Base-by-base conservation (phyloP, 2,888 invertebrate species). In the Odontothrips loti region DNA sequence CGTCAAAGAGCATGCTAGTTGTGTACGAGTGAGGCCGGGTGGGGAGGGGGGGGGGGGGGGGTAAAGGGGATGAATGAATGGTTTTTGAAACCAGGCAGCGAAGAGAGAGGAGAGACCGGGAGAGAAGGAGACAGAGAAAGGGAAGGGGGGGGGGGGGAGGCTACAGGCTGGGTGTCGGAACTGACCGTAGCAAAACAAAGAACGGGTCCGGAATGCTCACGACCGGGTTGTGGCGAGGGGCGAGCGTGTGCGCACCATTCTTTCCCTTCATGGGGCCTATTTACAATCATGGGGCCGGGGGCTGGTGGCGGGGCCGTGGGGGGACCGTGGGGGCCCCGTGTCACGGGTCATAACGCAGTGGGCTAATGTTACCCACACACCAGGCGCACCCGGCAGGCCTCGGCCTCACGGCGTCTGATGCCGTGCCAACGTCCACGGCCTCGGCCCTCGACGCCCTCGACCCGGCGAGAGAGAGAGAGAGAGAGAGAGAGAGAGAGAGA, bases 241-340 rank as follows among this genome's bases (percentile, higher is more conserved):
- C 15, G 58, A 15, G 20, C 58, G 17, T 58, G 58, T 17, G 20
- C 58, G 58, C 10, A 12, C 23, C 68, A 75, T 27, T 75, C 27
- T 75, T 75, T 75, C 68, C 23, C 68, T 75, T 75, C 68, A 75
- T 75, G 68, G 27, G 27, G 68, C 68, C 68, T 75, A 75, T 75
- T 75, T 75, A 75, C 68, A 75, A 75, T 75, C 68, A 75, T 27
- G 68, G 68, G 23, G 11, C 58, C 58, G 58, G 20, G 58, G 11
- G 58, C 58, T 6, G 58, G 34, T 43, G 34, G 34, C n/a, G 34
- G 34, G 34, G 34, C 34, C 6, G 34, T 6, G 34, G 34, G 34
- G 34, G 34, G 6, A 6, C 34, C 3, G 34, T 43, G 34, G 34
- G 34, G 34, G 34, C 11, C 27, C 27, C 68, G 68, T 75, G 68